Base-by-base conservation (phyloP, 2,888 invertebrate species). In the Euproctis similis region DNA sequence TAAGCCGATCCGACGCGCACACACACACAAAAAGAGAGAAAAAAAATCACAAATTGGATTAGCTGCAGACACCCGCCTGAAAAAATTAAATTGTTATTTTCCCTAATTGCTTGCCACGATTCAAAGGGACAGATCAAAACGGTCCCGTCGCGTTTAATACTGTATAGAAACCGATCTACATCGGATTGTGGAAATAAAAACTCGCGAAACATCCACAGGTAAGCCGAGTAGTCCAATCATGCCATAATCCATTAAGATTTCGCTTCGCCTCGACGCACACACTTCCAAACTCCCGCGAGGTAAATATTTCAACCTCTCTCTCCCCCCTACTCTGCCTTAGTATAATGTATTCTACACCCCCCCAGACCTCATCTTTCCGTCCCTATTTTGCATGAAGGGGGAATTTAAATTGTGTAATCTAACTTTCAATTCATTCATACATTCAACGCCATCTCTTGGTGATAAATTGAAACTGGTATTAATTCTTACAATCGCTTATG, bases 401-500 rank as follows among this genome's bases (percentile, higher is more conserved):
- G 80, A 82, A 81, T 82, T 84, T 84, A 84, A 84, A 84, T 84
- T 81, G 80, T 81, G 78, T 84, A 82, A 84, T 84, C 81, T 81
- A 84, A 84, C 84, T 84, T 84, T 84, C 80, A 84, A 84, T 82
- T 84, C 84, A 84, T 82, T 84, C 82, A 84, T 84, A 81, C 84
- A 81, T 76, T 77, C 78, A 73, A 51, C 78, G 81, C 80, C 82
- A 84, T 81, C 84, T 84, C 72, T 71, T 50, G 72, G 73, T 75
- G 75, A 80, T 82, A 80, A 81, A 82, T 82, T 84, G 78, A 80
- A 84, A 82, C 74, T 73, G 60, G 59, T 63, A 70, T 72, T 62
- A 60, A 69, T 73, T 73, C 67, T 73, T 69, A 68, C 63, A 64
- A 66, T 67, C 76, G 72, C 74, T 80, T 77, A 68, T 61, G 52